Conservation (phyloP, 2,113 vertebrate species). For the Pipa parva region DNA sequence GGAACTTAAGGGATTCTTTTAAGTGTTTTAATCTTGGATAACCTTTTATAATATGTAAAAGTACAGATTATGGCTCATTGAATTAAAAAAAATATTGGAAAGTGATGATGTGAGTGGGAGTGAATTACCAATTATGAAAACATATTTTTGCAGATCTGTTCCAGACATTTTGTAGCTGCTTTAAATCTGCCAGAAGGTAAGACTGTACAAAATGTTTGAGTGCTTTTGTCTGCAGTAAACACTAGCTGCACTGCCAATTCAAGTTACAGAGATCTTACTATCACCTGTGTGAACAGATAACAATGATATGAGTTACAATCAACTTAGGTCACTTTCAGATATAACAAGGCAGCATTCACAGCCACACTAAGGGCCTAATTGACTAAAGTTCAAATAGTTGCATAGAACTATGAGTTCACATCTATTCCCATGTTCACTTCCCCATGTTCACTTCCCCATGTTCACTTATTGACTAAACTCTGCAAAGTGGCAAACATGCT, state of each 20-base stretch:
- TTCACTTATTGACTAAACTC: too few species aligned
- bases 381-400: too few species aligned
- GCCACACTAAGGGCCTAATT: too few species aligned
- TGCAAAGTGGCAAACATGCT: too few species aligned
- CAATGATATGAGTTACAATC: too few species aligned
- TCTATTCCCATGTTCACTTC: too few species aligned
- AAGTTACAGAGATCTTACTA: background rate
- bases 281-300: background rate
- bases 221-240: background rate
- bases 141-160: constrained; percentile 1
- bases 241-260: background rate
- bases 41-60: background rate
- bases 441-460: too few species aligned
- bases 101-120: background rate
- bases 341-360: too few species aligned
- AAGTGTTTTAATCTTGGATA: background rate
- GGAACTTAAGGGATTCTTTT: background rate
- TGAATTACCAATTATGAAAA: background rate
- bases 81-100: background rate
- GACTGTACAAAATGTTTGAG: background rate
- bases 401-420: too few species aligned
- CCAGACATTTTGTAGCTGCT: background rate
- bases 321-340: too few species aligned
- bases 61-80: background rate
- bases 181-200: background rate